phyloP scores from a whole-genome alignment of 2,113 vertebrate species.

The Neopipo cinnamomea region DNA sequence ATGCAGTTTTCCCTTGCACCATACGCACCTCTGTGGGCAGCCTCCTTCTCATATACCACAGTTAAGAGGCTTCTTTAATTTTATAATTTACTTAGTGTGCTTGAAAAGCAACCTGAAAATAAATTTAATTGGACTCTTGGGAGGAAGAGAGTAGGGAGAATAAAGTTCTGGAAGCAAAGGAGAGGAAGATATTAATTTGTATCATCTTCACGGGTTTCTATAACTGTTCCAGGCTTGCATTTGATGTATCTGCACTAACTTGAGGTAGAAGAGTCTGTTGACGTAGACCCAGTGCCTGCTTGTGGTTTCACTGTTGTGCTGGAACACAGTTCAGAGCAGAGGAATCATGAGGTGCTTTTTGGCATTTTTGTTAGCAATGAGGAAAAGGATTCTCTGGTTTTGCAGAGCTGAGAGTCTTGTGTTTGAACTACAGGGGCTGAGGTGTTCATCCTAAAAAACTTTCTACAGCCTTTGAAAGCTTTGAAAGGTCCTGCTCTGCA shows the following conservation, averaged over 20 bases:
- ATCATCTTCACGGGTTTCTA: neutral
- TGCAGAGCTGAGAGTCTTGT: neutral
- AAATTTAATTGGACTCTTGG: neutral
- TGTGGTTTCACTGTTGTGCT: accelerated
- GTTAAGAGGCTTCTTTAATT: neutral
- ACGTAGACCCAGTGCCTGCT: neutral
- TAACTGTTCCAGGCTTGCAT: neutral
- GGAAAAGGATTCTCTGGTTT: neutral
- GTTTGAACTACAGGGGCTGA: neutral
- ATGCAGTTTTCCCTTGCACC: neutral
- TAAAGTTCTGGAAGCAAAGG: neutral
- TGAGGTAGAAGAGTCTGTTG: neutral
- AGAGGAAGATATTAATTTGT: neutral
- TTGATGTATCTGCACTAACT: neutral
- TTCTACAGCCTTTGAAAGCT: neutral
- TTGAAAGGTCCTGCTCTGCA: neutral
- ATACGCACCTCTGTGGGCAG: neutral
- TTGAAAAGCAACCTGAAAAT: neutral
- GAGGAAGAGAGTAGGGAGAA: neutral
- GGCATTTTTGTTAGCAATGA: neutral
- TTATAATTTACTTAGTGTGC: neutral
- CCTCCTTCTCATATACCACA: neutral
- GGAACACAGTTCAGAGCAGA: neutral
- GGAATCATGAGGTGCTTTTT: neutral
- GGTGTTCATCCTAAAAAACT: neutral